Conservation (phyloP, 1,140 invertebrate genomes). For the Melitaea cinxia region DNA sequence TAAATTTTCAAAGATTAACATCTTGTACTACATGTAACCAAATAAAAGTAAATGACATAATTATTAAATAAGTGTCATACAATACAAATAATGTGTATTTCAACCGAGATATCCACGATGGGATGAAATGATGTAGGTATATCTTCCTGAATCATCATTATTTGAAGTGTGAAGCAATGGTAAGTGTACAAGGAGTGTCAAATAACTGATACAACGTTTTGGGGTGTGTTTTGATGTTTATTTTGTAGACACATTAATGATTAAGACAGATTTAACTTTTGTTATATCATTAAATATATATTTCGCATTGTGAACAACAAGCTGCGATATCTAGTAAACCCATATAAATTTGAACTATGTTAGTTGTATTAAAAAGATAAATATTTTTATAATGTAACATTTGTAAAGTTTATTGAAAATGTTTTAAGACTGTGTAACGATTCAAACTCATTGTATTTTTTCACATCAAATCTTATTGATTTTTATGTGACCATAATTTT, state of each 20-base stretch:
- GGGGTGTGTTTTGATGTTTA: slow-evolving; percentile 48
- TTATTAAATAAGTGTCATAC: slow-evolving; percentile 21
- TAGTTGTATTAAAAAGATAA: not conserved
- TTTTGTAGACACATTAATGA: no score
- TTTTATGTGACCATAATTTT: no score
- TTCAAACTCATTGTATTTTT: no score
- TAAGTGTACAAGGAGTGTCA: slow-evolving; percentile 60
- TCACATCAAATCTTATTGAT: no score
- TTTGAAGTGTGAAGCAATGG: slow-evolving; percentile 42
- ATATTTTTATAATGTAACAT: not conserved
- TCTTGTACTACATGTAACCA: slow-evolving; percentile 10
- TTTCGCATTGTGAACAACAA: not conserved
- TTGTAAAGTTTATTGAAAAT: no score
- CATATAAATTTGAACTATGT: not conserved
- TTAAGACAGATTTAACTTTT: slow-evolving; percentile 27
- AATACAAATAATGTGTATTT: not conserved
- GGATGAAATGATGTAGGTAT: slow-evolving; percentile 60
- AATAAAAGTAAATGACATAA: not conserved
- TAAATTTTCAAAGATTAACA: slow-evolving; percentile 11
- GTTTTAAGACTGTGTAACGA: no score
- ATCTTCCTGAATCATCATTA: slow-evolving; percentile 48
- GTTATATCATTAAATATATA: slow-evolving; percentile 29
- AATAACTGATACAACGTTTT: slow-evolving; percentile 44
- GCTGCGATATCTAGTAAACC: not conserved
- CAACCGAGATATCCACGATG: slow-evolving; percentile 57